Base-by-base conservation (phyloP, 1,140 invertebrate genomes). In the Cotesia vestalis region DNA sequence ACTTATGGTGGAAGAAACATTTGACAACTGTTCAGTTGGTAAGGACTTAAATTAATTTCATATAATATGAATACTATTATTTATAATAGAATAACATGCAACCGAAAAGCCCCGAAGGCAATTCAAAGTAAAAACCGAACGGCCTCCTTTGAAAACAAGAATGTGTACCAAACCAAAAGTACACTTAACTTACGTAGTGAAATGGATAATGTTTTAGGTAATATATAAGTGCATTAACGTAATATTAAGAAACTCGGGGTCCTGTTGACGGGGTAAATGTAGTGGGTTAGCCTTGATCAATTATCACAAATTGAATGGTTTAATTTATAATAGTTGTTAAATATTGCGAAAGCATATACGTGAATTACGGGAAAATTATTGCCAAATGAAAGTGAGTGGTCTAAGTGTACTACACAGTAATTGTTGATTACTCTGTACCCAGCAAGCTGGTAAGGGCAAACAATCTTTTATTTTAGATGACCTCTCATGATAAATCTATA, bases 1-100 rank as follows among this genome's bases (percentile, higher is more conserved):
- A 94, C 80, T 86, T 98, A 12, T 97, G 96, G 95, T 98, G 96
- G 95, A 98, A 98, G 85, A 96, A 95, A 82, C 94, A 98, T 81
- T 90, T 98, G 67, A 98, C 96, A 1, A 92, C 92, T 34, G 87
- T 97, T 62, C 96, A 98, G 89, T 87, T 98, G 88, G 94, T 97
- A 89, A 92, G 90, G 89, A 76, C 9, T 9, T 38, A 63, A 9
- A 46, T 46, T 36, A 17, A 66, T 46, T 35, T 53, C 46, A 51
- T 17, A 8, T 60, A 27, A 27, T 27, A 27, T 27, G 4, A 34
- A 53, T 70, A 2, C 4, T 52, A 63, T 36, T 59, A 35, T 27
- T 12, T 12, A 14, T 8, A 20, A 64, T 20, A 12, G 53, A 55
- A 14, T 14, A 14, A 40, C 36, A 17, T 40, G n/a, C 4, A 67